Evolutionary conservation across 1,140 invertebrate genomes (phyloP), one percentile per base, ranked within the genome.

Genomic region (Lineus longissimus): DNA sequence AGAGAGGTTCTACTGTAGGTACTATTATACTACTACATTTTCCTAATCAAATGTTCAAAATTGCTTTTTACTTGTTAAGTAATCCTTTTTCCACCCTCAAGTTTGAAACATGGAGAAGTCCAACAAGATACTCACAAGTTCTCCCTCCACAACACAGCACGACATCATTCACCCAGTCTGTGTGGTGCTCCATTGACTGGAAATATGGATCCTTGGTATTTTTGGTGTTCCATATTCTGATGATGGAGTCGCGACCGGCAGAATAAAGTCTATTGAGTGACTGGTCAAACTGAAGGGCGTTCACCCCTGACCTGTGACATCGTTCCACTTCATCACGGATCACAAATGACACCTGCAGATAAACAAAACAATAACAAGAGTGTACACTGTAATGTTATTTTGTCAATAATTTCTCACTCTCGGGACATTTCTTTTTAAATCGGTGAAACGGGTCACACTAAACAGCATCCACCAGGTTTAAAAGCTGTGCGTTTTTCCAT

Each of bases 111-210:
- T n/a, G n/a, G n/a, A n/a, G n/a, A n/a, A n/a, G n/a, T n/a, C n/a
- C n/a, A n/a, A 15, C 15, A 15, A 36, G 33, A 36, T 25, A 81
- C 80, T 84, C 77, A 94, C 93, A 87, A 83, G 97, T 95, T 83
- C 93, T 91, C 31, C 95, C 95, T 70, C 91, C 91, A 83, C 95
- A 97, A 79, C 96, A 99, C 0, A 99, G 84, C 11, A 98, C 91
- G 80, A 99, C 96, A 84, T 99, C 97, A 83, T 99, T 99, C 15
- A 99, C 95, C 97, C 97, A 99, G 82, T 99, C 97, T 19, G 95
- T 98, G 76, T 99, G 97, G 84, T 99, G 96, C 67, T 87, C 86
- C 83, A 87, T 84, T 1, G 95, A 96, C 73, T 96, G 93, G 43
- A 95, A 87, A 79, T 95, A 98, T 51, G 90, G 88, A 71, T 96